These are phyloP conservation scores for Pangasius macronema DNA, from an alignment of 2,797 vertebrate species.

Conservation along the genomic window DNA sequence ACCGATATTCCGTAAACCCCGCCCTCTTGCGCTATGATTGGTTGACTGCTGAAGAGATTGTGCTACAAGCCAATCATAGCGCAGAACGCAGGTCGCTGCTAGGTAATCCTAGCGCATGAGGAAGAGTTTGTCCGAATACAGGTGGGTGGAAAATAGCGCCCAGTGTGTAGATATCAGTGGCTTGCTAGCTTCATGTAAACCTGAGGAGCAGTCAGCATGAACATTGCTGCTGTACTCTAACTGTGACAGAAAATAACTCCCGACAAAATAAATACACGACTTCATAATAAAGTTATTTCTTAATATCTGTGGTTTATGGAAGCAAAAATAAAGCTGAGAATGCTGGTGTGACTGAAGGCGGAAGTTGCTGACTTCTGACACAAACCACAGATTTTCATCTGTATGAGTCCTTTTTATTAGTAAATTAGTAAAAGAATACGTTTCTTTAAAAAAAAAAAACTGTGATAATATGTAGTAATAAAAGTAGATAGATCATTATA, in stretches of 20 bases:
- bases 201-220: background rate
- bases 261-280: background rate
- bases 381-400: background rate
- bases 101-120: background rate
- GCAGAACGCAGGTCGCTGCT: background rate
- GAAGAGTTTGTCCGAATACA: background rate
- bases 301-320: background rate
- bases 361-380: background rate
- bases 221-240: background rate
- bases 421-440: no score
- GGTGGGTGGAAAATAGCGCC: background rate
- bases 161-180: background rate
- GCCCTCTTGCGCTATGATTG: background rate
- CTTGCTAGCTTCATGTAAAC: background rate
- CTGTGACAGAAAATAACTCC: no score
- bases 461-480: background rate
- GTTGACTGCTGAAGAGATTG: background rate
- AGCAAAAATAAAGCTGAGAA: constrained; percentile 63
- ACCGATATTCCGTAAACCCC: constrained; percentile 12
- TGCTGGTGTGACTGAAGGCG: constrained; percentile 42
- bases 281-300: background rate
- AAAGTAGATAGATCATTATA: background rate
- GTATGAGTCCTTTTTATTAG: background rate
- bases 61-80: background rate
- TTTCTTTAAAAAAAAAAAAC: background rate